Percentiles rank a stretch among this genome's conserved stretches.
These are phyloP conservation scores for Nesogale talazaci DNA, from an alignment of 2,113 vertebrate genomes.

Conservation along the genomic window DNA sequence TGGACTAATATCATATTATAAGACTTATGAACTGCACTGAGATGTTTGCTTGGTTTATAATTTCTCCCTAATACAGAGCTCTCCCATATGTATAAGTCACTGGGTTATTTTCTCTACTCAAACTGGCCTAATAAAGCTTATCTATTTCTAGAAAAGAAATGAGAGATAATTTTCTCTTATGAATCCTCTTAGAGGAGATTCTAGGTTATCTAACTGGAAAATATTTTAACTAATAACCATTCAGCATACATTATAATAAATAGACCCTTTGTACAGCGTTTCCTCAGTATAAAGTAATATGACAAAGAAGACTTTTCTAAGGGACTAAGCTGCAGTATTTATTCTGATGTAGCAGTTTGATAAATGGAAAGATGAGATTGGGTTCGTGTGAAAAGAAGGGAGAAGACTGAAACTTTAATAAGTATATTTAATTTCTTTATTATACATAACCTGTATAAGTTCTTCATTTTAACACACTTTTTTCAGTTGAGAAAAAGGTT, in stretches of 20 bases:
- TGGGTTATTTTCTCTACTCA: too few relatives aligned
- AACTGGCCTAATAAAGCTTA: not conserved
- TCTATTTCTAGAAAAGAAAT: conserved; percentile 37
- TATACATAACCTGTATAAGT: not conserved
- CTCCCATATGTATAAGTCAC: too few relatives aligned
- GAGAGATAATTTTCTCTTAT: conserved; percentile 10
- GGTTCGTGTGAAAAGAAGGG: not conserved
- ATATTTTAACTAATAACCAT: not conserved
- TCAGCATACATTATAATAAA: not conserved
- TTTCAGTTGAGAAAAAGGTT: conserved; percentile 37
- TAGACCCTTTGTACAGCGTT: not conserved
- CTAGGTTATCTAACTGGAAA: not conserved
- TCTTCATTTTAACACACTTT: not conserved
- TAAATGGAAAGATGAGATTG: not conserved
- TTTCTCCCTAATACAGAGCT: too few relatives aligned
- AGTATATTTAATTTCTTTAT: not conserved
- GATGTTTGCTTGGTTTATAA: too few relatives aligned
- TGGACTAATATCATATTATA: too few relatives aligned
- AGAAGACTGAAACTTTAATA: not conserved
- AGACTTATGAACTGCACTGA: too few relatives aligned
- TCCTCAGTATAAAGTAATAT: not conserved
- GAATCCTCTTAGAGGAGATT: not conserved
- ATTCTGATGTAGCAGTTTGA: not conserved
- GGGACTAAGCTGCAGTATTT: not conserved
- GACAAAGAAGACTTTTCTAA: not conserved